Evolutionary conservation across 2,797 vertebrate genomes (phyloP).

Genomic region (Eidolon dupreanum): DNA sequence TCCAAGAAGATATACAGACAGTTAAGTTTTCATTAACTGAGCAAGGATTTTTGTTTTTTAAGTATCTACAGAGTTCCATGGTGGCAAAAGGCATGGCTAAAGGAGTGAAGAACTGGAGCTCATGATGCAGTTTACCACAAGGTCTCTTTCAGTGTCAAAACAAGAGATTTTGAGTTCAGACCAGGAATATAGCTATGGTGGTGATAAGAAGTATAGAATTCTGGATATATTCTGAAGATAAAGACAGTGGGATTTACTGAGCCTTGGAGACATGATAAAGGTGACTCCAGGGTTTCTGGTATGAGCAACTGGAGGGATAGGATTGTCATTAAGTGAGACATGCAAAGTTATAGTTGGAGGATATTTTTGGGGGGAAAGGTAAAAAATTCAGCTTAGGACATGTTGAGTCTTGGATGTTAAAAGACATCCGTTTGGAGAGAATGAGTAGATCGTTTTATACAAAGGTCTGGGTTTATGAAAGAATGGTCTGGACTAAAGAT

Average conservation of each 20-base stretch:
- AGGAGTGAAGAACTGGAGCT: background rate
- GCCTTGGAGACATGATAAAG: background rate
- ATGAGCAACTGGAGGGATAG: background rate
- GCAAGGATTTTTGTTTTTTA: background rate
- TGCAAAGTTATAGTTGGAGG: background rate
- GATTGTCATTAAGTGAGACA: background rate
- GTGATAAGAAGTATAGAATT: background rate
- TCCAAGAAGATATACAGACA: background rate
- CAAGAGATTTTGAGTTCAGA: background rate
- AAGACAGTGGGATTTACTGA: background rate
- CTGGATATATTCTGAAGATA: background rate
- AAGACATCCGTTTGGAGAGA: background rate
- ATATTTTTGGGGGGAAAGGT: background rate
- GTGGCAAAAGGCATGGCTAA: background rate
- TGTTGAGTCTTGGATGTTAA: background rate
- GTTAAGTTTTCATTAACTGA: constrained; percentile 1
- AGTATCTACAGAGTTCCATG: background rate
- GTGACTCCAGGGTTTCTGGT: background rate
- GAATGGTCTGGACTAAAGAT: background rate
- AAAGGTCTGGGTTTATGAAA: background rate
- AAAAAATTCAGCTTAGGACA: background rate
- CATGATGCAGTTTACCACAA: background rate
- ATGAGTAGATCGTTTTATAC: background rate
- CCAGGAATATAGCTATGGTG: background rate
- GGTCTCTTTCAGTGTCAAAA: background rate